Evolutionary conservation across 2,888 invertebrate genomes (phyloP).

Genomic region (Masnerella sp.): DNA sequence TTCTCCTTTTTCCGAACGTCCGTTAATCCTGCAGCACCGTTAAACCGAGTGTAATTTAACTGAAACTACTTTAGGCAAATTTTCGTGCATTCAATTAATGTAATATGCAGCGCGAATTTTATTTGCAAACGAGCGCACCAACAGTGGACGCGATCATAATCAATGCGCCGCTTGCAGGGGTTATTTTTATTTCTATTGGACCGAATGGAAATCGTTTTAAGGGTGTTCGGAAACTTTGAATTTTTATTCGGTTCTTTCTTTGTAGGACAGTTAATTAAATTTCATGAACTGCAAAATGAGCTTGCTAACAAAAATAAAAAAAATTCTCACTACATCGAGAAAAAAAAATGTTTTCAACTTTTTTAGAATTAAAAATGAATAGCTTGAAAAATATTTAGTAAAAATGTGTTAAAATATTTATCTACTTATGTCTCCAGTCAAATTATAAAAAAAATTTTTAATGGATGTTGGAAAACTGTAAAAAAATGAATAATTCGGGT

Average conservation of each 20-base stretch:
- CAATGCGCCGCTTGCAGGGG: slow-evolving; percentile 10
- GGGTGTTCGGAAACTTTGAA: slow-evolving; percentile 18
- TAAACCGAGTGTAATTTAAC: slow-evolving; percentile 15
- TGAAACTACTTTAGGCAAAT: slow-evolving; percentile 28
- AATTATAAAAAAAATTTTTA: too few relatives aligned
- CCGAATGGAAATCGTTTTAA: slow-evolving; percentile 19
- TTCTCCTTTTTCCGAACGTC: slow-evolving; percentile 2
- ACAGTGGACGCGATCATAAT: slow-evolving; percentile 23
- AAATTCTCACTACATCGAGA: too few relatives aligned
- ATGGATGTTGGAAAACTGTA: too few relatives aligned
- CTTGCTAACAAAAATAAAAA: not conserved
- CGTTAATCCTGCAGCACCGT: slow-evolving; percentile 17
- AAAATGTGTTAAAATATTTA: too few relatives aligned
- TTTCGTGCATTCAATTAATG: slow-evolving; percentile 36
- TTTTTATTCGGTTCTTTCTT: too few relatives aligned
- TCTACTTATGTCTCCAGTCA: too few relatives aligned
- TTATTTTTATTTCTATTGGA: slow-evolving; percentile 30
- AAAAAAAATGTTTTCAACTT: too few relatives aligned
- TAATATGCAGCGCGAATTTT: slow-evolving; percentile 29
- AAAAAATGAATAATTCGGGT: too few relatives aligned
- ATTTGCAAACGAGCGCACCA: slow-evolving; percentile 19
- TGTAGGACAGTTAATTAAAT: slow-evolving; percentile 29
- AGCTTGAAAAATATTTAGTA: too few relatives aligned
- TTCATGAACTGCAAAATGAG: slow-evolving; percentile 16
- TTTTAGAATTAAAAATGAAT: too few relatives aligned